Conservation (phyloP, 92 coral and sea anemone species). For the Bergia puertoricense region DNA sequence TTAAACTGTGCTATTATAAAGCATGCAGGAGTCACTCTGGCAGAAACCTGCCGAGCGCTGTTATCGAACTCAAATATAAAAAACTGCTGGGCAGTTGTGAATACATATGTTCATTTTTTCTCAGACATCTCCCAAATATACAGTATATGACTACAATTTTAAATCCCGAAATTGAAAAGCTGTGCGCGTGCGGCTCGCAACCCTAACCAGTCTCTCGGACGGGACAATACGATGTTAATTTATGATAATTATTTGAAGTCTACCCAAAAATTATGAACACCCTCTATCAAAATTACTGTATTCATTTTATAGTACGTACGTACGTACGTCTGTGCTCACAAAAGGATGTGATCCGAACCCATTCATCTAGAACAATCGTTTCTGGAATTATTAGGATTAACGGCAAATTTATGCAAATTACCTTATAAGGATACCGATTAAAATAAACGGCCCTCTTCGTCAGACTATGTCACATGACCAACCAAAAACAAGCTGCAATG, state of each 20-base stretch:
- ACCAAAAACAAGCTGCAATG: slow-evolving; percentile 25
- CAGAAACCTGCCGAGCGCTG: too few relatives aligned
- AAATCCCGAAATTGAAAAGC: too few relatives aligned
- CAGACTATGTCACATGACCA: slow-evolving; percentile 38
- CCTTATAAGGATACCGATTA: slow-evolving; percentile 22
- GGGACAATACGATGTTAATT: background rate
- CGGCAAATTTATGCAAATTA: slow-evolving; percentile 28
- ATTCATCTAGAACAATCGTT: background rate
- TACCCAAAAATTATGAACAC: background rate
- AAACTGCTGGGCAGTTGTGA: background rate
- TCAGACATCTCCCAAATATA: background rate
- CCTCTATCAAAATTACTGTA: background rate
- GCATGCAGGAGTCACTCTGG: background rate
- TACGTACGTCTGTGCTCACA: too few relatives aligned
- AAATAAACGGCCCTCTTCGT: slow-evolving; percentile 23
- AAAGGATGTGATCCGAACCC: slow-evolving; percentile 1
- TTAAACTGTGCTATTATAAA: too few relatives aligned
- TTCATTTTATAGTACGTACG: slow-evolving; percentile 16
- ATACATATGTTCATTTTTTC: background rate
- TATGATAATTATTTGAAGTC: background rate
- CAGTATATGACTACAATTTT: too few relatives aligned
- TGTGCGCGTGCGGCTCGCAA: background rate
- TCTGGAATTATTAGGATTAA: slow-evolving; percentile 1
- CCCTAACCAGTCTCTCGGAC: background rate
- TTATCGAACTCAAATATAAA: background rate